A percentile compares a stretch with the other conserved stretches of the same genome.
phyloP scores from a whole-genome alignment of 1,140 invertebrate genomes.

The Neoseiulus cucumeris region DNA sequence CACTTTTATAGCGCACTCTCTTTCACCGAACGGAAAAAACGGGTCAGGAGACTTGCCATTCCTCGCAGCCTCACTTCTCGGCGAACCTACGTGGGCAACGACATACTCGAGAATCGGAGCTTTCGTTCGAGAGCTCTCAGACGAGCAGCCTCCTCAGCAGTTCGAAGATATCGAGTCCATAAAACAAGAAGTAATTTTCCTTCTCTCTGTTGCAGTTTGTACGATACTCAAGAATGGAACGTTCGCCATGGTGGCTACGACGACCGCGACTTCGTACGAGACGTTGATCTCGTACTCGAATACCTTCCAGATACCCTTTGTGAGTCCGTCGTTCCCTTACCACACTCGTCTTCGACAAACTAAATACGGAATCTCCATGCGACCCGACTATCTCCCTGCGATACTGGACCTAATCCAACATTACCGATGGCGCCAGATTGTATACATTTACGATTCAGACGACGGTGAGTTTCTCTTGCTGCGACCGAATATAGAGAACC shows the following conservation, averaged over 20 bases:
- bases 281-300: conserved; percentile 84
- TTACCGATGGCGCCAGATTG: conserved; percentile 76
- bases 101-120: no score
- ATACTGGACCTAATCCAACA: conserved; percentile 75
- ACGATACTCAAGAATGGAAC: conserved; percentile 71
- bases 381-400: conserved; percentile 80
- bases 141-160: no score
- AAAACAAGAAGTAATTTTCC: background rate
- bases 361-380: conserved; percentile 73
- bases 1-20: no score
- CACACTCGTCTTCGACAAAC: conserved; percentile 62
- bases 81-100: no score
- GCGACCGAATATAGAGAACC: background rate
- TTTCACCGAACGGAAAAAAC: no score
- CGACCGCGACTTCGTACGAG: conserved; percentile 75
- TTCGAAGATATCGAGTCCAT: no score
- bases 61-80: no score
- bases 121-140: no score
- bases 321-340: conserved; percentile 77
- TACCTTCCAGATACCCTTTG: conserved; percentile 84
- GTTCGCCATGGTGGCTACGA: conserved; percentile 68
- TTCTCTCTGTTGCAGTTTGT: conserved; percentile 45
- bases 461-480: conserved; percentile 50
- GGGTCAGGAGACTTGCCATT: no score
- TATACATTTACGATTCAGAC: conserved; percentile 84